These are phyloP conservation scores for Corythoichthys haematopterus DNA, from an alignment of 2,113 vertebrate species.

Conservation along the genomic window DNA sequence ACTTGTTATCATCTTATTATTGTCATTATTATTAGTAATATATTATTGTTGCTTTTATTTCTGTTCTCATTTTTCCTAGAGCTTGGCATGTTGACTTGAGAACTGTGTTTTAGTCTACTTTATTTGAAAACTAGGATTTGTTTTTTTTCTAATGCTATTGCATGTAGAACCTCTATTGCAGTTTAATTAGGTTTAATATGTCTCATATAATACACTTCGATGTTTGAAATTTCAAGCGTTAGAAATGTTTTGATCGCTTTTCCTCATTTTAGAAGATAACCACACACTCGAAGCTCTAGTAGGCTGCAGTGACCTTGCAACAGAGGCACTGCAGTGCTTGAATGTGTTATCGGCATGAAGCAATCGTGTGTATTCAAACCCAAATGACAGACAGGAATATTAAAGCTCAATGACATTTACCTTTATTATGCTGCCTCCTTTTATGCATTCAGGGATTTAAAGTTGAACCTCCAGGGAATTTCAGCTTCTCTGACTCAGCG, in stretches of 20 bases:
- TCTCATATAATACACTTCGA: neutral
- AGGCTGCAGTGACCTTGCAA: constrained; percentile 38
- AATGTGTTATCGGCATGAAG: constrained; percentile 49
- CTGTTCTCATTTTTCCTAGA: too few relatives aligned
- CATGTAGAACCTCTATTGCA: too few relatives aligned
- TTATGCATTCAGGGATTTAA: constrained; percentile 50
- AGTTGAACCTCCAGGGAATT: constrained; percentile 41
- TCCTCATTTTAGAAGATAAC: constrained; percentile 17
- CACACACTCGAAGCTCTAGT: constrained; percentile 24
- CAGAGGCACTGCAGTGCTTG: constrained; percentile 31
- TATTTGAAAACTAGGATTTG: too few relatives aligned
- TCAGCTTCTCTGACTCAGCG: constrained; percentile 32
- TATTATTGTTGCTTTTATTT: too few relatives aligned
- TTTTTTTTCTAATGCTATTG: too few relatives aligned
- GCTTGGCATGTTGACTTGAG: too few relatives aligned
- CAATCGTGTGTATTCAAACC: constrained; percentile 65
- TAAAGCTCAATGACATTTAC: constrained; percentile 71
- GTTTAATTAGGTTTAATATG: neutral
- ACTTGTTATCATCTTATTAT: too few relatives aligned
- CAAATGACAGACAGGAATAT: constrained; percentile 65
- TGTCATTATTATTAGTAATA: too few relatives aligned
- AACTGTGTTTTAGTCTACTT: too few relatives aligned
- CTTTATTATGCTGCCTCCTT: constrained; percentile 49
- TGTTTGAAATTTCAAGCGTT: neutral
- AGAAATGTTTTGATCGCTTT: constrained; percentile 13